These are phyloP conservation scores for Hassar affinis DNA, from an alignment of 2,113 vertebrate genomes.

Conservation along the genomic window DNA sequence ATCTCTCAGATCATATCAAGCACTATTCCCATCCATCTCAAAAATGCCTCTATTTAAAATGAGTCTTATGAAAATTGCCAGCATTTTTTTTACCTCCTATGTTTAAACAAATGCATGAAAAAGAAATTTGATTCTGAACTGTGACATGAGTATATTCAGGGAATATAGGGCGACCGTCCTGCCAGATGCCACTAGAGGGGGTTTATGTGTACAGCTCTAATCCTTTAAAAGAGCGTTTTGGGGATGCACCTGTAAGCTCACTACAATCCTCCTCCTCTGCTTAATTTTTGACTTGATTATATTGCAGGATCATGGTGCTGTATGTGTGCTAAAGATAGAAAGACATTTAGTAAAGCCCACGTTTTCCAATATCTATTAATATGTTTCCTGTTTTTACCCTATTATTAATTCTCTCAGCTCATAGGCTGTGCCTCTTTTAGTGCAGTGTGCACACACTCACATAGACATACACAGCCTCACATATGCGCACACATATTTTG, in stretches of 20 bases:
- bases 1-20: neutral
- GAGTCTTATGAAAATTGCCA: too few relatives aligned
- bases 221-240: slow-evolving; percentile 24
- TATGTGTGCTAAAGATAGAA: neutral
- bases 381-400: neutral
- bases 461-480: slow-evolving; percentile 4
- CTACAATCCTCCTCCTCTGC: neutral
- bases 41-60: neutral
- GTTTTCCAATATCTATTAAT: neutral
- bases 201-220: slow-evolving; percentile 55
- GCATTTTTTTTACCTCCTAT: neutral
- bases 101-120: slow-evolving; percentile 36
- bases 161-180: slow-evolving; percentile 19
- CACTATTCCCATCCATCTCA: neutral
- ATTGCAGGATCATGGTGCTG: neutral
- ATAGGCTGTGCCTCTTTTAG: neutral
- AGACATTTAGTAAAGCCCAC: neutral
- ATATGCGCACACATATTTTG: slow-evolving; percentile 50
- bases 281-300: slow-evolving; percentile 26
- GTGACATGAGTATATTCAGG: neutral
- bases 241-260: slow-evolving; percentile 28
- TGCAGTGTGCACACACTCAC: neutral
- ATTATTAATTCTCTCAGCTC: neutral
- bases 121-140: neutral
- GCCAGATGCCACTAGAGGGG: slow-evolving; percentile 66